Evolutionary conservation across 2,888 invertebrate species (phyloP).

Genomic region (Craniophora ligustri): DNA sequence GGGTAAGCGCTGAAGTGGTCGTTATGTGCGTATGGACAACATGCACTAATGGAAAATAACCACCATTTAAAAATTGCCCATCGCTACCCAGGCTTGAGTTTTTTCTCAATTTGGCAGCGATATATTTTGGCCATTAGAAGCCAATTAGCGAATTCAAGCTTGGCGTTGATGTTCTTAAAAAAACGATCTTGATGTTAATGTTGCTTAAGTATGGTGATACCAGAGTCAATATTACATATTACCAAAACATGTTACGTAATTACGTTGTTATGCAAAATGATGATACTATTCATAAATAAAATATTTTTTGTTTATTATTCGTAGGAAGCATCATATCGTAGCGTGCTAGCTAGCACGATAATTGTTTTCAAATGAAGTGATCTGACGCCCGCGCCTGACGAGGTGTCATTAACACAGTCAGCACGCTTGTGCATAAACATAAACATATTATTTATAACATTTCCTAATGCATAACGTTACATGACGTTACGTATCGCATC

Average conservation of each 20-base stretch:
- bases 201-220: slow-evolving; percentile 12
- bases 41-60: not conserved
- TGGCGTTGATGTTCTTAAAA: slow-evolving; percentile 2
- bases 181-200: slow-evolving; percentile 4
- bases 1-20: slow-evolving; percentile 12
- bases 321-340: slow-evolving; percentile 53
- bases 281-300: slow-evolving; percentile 6
- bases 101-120: not conserved
- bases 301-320: slow-evolving; percentile 50
- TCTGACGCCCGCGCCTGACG: slow-evolving; percentile 40
- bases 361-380: slow-evolving; percentile 70
- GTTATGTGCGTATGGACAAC: slow-evolving; percentile 7
- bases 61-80: not conserved
- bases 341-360: slow-evolving; percentile 64
- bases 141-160: slow-evolving; percentile 5
- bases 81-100: not conserved
- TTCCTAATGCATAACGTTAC: slow-evolving; percentile 44
- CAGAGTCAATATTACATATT: not conserved
- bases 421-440: slow-evolving; percentile 60
- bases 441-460: slow-evolving; percentile 51
- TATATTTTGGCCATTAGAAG: slow-evolving; percentile 26
- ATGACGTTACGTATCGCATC: slow-evolving; percentile 20
- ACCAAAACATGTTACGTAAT: not conserved
- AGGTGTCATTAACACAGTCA: slow-evolving; percentile 62
- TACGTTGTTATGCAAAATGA: slow-evolving; percentile 24